A percentile compares a stretch with the other conserved stretches of the same genome.
phyloP scores from a whole-genome alignment of 92 coral and sea anemone species.

The Actinernus sp. region DNA sequence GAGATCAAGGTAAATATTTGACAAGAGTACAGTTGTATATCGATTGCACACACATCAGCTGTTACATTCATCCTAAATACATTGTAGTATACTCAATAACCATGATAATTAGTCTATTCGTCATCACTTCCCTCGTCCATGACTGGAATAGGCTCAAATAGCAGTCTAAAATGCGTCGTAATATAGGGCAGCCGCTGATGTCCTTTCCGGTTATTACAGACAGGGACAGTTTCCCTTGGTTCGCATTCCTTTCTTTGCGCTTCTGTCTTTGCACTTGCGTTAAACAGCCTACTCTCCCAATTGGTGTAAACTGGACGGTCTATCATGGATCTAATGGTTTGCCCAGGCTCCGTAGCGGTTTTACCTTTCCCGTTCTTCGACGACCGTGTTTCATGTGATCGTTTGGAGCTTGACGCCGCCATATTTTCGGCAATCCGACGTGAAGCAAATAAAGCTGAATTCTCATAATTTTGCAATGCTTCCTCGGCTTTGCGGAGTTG shows the following conservation, averaged over 20 bases:
- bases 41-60: no score
- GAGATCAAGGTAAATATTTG: no score
- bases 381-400: background rate
- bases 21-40: no score
- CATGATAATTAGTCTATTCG: no score
- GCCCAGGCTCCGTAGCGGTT: constrained; percentile 17
- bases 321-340: constrained; percentile 61
- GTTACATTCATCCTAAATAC: no score
- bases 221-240: background rate
- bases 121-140: constrained; percentile 29
- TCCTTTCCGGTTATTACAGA: background rate
- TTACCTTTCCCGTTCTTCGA: constrained; percentile 4
- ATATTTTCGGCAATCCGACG: no score
- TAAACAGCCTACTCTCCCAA: constrained; percentile 52
- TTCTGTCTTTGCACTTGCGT: background rate
- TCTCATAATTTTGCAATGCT: background rate
- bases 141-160: constrained; percentile 74
- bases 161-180: constrained; percentile 80
- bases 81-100: no score
- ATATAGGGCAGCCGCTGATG: constrained; percentile 21
- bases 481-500: constrained; percentile 28
- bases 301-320: constrained; percentile 65
- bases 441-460: no score
- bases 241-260: background rate
- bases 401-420: background rate